Base-by-base conservation (phyloP, 2,113 vertebrate genomes). In the Ovis canadensis region DNA sequence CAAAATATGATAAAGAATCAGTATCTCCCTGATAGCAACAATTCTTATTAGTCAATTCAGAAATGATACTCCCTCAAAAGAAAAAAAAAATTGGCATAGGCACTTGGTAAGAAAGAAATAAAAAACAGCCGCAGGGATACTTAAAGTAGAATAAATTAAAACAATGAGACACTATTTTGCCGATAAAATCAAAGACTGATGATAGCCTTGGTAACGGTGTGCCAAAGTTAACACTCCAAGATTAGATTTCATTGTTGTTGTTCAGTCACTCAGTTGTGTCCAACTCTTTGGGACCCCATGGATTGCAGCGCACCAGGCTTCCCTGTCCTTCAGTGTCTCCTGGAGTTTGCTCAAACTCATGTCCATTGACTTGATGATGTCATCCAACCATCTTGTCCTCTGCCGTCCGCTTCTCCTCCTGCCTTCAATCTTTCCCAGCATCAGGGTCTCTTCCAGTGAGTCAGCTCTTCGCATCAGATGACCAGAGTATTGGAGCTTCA, bases 1-100 rank as follows among this genome's bases (percentile, higher is more conserved):
- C 27, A 90, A 94, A 92, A 64, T 86, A 52, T 33, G 52, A 52
- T 91, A 86, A 97, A 95, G 14, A 67, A 78, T 87, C n/a, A 93
- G 13, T 45, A 87, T 92, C 25, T 64, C 33, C 23, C 31, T 64
- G 77, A 86, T 7, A 54, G 43, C 4, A 92, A 94, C 31, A 94
- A 4, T 84, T 71, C 33, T 94, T 90, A 60, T 84, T 90, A 74
- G 19, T 90, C 80, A 74, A n/a, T 57, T 96, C 54, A 88, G 43
- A 77, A 90, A 88, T 43, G 17, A 45, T 94, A 88, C 14, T 4
- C 21, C 19, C 5, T 45, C 16, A 50, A 36, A 60, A 64, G 25
- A 21, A 83, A 83, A 92, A 40, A 48, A 23, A 82, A 81, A 21
- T 6, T 45, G 17, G 5, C 29, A 7, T 29, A 45, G 48, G 16